A percentile compares a stretch with the other conserved stretches of the same genome.
Evolutionary conservation across 2,888 invertebrate genomes (phyloP).

Genomic region (Eupithecia inturbata): DNA sequence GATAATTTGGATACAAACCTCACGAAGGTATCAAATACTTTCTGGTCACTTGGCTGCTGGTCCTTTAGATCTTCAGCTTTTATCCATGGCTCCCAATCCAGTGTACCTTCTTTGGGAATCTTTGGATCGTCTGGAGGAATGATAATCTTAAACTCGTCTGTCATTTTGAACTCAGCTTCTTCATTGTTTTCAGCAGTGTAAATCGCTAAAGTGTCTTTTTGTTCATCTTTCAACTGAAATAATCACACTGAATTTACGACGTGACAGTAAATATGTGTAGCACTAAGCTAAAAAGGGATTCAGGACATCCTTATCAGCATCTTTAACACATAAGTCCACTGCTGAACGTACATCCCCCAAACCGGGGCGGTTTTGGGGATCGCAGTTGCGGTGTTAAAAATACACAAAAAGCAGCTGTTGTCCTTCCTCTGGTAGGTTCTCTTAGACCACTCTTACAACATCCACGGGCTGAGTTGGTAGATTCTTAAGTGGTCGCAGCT

Average conservation of each 20-base stretch:
- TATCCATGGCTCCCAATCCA: conserved; percentile 12
- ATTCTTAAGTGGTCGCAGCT: no score
- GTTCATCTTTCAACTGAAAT: conserved; percentile 5
- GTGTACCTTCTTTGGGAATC: no score
- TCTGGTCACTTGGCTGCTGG: neutral
- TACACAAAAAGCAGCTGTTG: neutral
- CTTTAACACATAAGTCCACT: neutral
- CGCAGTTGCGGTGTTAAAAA: neutral
- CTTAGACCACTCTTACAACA: neutral
- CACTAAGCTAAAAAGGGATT: neutral
- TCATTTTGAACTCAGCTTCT: neutral
- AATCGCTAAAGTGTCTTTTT: neutral
- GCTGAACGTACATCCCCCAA: neutral
- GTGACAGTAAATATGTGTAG: neutral
- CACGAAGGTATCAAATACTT: neutral
- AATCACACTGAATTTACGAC: neutral
- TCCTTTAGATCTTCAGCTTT: neutral
- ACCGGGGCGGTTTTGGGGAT: neutral
- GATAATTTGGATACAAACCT: neutral
- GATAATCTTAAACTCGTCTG: neutral
- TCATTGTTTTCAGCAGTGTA: neutral
- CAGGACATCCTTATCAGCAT: neutral
- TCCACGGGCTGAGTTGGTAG: no score
- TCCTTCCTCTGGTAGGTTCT: neutral
- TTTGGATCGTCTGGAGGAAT: neutral